Evolutionary conservation across 2,113 vertebrate genomes (phyloP).

Genomic region (Engraulis encrasicolus): DNA sequence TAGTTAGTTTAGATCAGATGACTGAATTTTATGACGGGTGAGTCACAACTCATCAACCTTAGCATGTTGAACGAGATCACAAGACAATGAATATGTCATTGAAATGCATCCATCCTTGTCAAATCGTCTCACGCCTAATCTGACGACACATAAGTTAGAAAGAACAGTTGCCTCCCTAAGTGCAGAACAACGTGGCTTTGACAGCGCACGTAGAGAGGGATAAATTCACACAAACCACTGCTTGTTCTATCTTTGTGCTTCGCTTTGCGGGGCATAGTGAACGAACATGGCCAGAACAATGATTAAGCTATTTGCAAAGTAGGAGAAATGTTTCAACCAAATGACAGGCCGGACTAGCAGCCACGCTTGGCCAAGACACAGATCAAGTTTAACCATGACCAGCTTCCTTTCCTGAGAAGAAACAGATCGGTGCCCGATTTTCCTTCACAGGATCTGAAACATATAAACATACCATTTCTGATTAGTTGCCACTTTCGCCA

Average conservation of each 20-base stretch:
- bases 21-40: neutral
- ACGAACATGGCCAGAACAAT: neutral
- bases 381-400: neutral
- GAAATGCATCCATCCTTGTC: neutral
- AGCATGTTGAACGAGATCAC: neutral
- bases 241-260: constrained; percentile 8
- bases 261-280: constrained; percentile 9
- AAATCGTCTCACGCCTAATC: neutral
- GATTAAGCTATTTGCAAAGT: constrained; percentile 9
- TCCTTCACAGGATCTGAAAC: constrained; percentile 8
- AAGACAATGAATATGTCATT: neutral
- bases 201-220: neutral
- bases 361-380: neutral
- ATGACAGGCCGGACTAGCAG: neutral
- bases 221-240: neutral
- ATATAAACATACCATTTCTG: neutral
- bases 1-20: neutral
- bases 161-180: neutral
- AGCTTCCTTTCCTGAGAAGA: neutral
- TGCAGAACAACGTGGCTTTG: constrained; percentile 17
- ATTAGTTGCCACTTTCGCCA: neutral
- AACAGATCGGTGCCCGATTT: neutral
- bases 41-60: neutral
- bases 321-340: neutral
- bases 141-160: neutral